phyloP scores from a whole-genome alignment of 2,113 vertebrate species.

The Cervus canadensis region DNA sequence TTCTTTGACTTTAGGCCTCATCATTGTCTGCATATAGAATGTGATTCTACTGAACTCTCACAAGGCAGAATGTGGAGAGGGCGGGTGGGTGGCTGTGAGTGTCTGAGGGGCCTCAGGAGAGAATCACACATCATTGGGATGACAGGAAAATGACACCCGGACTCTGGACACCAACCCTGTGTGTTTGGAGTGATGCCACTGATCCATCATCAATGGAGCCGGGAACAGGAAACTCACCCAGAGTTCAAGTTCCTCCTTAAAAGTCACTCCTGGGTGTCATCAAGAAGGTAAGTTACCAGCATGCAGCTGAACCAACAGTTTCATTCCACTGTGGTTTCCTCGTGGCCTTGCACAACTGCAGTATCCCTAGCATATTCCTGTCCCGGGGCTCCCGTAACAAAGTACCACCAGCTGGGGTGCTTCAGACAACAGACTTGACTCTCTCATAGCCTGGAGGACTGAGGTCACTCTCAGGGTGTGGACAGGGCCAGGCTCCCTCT shows the following conservation, averaged over 20 bases:
- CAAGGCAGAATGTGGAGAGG: slow-evolving; percentile 52
- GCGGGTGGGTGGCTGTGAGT: slow-evolving; percentile 29
- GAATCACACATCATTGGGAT: slow-evolving; percentile 33
- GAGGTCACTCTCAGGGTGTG: not conserved
- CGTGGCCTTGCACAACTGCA: not conserved
- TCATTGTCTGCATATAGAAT: not conserved
- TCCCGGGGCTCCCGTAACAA: rapidly evolving
- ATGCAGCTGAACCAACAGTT: not conserved
- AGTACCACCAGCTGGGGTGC: not conserved
- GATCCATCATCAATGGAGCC: rapidly evolving
- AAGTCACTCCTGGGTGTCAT: not conserved
- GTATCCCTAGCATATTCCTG: not conserved
- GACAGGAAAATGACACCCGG: slow-evolving; percentile 21
- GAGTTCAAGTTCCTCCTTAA: rapidly evolving
- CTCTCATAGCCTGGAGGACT: not conserved
- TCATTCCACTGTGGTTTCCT: rapidly evolving
- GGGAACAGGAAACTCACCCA: not conserved
- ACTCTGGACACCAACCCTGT: slow-evolving; percentile 2
- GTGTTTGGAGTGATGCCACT: not conserved
- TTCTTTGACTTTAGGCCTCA: not conserved
- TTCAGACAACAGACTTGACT: not conserved
- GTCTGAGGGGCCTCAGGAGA: not conserved
- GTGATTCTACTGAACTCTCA: not conserved
- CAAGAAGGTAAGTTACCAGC: not conserved
- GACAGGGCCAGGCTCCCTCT: rapidly evolving